These are phyloP conservation scores for Laterallus jamaicensis DNA, from an alignment of 2,113 vertebrate species.

Conservation along the genomic window DNA sequence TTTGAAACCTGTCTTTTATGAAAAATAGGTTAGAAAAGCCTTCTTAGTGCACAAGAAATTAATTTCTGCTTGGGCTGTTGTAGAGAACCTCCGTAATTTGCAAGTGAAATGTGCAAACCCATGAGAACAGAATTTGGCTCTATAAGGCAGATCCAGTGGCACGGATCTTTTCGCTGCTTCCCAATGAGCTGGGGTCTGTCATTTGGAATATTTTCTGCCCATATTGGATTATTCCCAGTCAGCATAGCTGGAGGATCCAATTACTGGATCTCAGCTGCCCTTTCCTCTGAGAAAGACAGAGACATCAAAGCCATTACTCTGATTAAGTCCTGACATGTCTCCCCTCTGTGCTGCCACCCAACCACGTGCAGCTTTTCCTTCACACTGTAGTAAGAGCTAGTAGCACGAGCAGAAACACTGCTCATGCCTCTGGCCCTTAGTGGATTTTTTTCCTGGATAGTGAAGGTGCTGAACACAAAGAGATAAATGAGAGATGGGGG, in stretches of 20 bases:
- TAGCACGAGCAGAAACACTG: background rate
- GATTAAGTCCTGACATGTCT: background rate
- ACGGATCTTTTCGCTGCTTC: background rate
- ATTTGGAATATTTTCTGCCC: background rate
- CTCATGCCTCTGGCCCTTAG: background rate
- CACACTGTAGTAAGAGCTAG: background rate
- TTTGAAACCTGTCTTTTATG: background rate
- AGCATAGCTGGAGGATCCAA: background rate
- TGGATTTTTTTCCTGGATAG: background rate
- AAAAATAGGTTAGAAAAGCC: slow-evolving; percentile 1
- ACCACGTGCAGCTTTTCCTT: background rate
- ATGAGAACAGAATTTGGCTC: background rate
- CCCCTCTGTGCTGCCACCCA: background rate
- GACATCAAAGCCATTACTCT: background rate
- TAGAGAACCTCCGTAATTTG: background rate
- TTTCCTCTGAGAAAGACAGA: background rate
- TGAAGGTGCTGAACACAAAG: slow-evolving; percentile 8
- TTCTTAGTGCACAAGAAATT: background rate
- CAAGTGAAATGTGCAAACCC: background rate
- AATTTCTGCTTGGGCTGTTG: background rate
- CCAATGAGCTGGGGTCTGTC: background rate
- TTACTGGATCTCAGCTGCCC: background rate
- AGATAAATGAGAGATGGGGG: background rate
- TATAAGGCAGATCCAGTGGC: background rate
- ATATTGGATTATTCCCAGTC: background rate